Percentiles rank a stretch among this genome's conserved stretches.
Evolutionary conservation across 2,113 vertebrate species (phyloP).

Genomic region (Capreolus pygargus): DNA sequence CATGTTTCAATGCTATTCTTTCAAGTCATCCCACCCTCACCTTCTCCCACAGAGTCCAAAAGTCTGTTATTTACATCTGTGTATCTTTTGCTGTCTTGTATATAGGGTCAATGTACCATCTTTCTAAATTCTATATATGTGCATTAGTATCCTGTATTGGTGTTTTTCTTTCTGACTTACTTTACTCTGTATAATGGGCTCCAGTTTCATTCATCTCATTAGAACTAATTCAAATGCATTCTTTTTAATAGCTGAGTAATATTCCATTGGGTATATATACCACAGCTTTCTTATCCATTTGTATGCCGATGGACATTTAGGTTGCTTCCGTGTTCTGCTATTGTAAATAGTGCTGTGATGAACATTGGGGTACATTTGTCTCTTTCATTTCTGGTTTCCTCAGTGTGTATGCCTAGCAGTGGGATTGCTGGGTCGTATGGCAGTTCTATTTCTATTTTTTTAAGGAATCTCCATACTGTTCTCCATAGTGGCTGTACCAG

Average conservation of each 20-base stretch:
- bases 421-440: background rate
- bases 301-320: background rate
- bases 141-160: background rate
- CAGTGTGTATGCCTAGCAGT: background rate
- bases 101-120: background rate
- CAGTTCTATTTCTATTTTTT: background rate
- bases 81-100: background rate
- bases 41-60: background rate
- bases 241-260: background rate
- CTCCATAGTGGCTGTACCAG: background rate
- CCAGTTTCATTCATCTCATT: background rate
- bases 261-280: background rate
- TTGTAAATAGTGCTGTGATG: background rate
- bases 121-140: background rate
- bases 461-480: background rate
- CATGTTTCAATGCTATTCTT: background rate
- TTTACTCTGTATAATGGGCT: background rate
- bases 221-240: background rate
- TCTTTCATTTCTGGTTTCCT: background rate
- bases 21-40: background rate
- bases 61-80: background rate
- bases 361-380: background rate
- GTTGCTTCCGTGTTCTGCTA: background rate
- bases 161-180: background rate
- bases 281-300: background rate